phyloP scores from a whole-genome alignment of 2,888 invertebrate species.

The Xestia ashworthii region DNA sequence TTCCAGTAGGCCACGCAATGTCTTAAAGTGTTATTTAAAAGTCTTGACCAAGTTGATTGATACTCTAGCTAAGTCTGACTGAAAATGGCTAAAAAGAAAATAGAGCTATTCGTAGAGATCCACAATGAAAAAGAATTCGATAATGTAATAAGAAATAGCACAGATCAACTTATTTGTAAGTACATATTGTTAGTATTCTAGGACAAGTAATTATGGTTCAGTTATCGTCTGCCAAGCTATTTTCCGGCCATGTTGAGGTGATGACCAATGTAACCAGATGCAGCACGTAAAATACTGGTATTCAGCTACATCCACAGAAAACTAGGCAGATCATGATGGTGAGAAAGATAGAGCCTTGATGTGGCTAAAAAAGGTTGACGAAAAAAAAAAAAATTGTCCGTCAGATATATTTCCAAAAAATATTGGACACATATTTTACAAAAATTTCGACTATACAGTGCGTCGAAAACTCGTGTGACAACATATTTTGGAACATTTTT shows the following conservation, averaged over 20 bases:
- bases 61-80: not conserved
- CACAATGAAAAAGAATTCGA: conserved; percentile 81
- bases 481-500: too few species aligned
- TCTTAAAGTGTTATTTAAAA: not conserved
- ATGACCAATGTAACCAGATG: not conserved
- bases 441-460: too few species aligned
- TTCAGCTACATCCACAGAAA: not conserved
- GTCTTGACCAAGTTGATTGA: conserved; percentile 58
- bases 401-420: too few species aligned
- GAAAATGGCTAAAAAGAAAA: conserved; percentile 77
- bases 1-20: conserved; percentile 44
- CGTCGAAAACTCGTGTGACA: too few species aligned
- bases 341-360: not conserved
- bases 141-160: conserved; percentile 71
- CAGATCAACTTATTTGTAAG: conserved; percentile 83
- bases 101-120: conserved; percentile 81
- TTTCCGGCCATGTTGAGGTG: not conserved
- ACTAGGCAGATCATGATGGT: not conserved
- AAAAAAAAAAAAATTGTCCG: too few species aligned
- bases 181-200: conserved; percentile 32
- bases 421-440: too few species aligned
- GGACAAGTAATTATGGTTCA: not conserved
- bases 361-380: not conserved
- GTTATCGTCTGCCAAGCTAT: not conserved
- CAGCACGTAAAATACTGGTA: not conserved